Base-by-base conservation (phyloP, 1,140 invertebrate genomes). In the Bombus vancouverensis region DNA sequence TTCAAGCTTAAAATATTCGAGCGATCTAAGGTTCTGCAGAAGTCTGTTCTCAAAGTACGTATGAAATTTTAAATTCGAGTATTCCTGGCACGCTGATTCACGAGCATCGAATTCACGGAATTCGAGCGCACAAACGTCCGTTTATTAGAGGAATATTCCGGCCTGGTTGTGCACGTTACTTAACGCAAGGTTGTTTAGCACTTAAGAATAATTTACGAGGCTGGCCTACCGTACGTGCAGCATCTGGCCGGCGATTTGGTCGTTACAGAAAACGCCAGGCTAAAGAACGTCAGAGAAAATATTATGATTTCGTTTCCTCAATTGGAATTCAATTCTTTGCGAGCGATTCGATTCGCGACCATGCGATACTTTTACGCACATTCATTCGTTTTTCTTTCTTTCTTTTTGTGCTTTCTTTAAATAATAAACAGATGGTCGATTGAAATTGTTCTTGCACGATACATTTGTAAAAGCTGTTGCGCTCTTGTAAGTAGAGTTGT, bases 121-220 rank as follows among this genome's bases (percentile, higher is more conserved):
- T 85, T 72, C 68, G 42, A 80, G 68, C 53, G 66, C 66, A 47
- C 77, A 80, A 53, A 44, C 42, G 39, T 25, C 57, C 72, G 83
- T 85, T 85, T 85, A 85, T 85, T 80, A 72, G 68, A 79, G 66
- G 68, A 80, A 62, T 59, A 59, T 85, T 79, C 76, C 76, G 13
- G 68, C 37, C n/a, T 59, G 77, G 66, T 59, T 79, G 77, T 80
- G 76, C 72, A 62, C 53, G 83, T 85, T 85, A 85, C 83, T 80
- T 71, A 72, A 80, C 76, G 65, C 75, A 80, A 85, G 83, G 68
- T 72, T 85, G 76, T 71, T 72, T 72, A 77, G 83, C 76, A 85
- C 83, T 85, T 85, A 80, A 80, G 68, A 70, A 62, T 85, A 80
- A 85, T 85, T 85, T 85, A 85, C 76, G 83, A 79, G 62, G 53